A percentile compares a stretch with the other conserved stretches of the same genome.
phyloP scores from a whole-genome alignment of 2,888 invertebrate genomes.

The Tubiluchus corallicola region DNA sequence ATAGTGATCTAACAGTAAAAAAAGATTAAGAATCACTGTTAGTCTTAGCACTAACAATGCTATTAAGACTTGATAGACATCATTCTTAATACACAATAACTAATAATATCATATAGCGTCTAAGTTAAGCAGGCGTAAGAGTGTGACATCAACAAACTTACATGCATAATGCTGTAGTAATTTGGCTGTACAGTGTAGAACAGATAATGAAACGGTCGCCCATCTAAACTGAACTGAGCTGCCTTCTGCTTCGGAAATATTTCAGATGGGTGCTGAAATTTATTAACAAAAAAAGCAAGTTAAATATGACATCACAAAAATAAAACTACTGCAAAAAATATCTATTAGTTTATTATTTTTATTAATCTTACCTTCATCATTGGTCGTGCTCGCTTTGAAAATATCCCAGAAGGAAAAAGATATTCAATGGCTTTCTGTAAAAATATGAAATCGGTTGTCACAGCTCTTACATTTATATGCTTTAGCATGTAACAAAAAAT shows the following conservation, averaged over 20 bases:
- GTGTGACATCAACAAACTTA: too few relatives aligned
- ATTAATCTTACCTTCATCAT: slow-evolving; percentile 43
- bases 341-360: too few relatives aligned
- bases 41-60: too few relatives aligned
- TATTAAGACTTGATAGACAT: neutral
- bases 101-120: neutral
- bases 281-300: slow-evolving; percentile 8
- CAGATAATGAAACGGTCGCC: slow-evolving; percentile 70
- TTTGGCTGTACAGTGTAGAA: slow-evolving; percentile 80
- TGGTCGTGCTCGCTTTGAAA: slow-evolving; percentile 63
- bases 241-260: slow-evolving; percentile 27
- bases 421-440: slow-evolving; percentile 67
- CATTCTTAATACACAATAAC: slow-evolving; percentile 9
- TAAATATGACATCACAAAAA: slow-evolving; percentile 4
- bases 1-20: too few relatives aligned
- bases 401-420: slow-evolving; percentile 85
- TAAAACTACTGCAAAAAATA: slow-evolving; percentile 2
- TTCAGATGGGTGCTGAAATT: slow-evolving; percentile 48
- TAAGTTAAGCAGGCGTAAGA: slow-evolving; percentile 8
- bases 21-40: too few relatives aligned
- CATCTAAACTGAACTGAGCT: slow-evolving; percentile 74
- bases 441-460: too few relatives aligned
- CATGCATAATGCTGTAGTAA: slow-evolving; percentile 62
- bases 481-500: slow-evolving; percentile 13
- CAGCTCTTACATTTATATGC: too few relatives aligned